Evolutionary conservation across 30 jellyfish, hydroid and myxozoan genomes (phyloP).

Genomic region (Phacellophora camtschatica): DNA sequence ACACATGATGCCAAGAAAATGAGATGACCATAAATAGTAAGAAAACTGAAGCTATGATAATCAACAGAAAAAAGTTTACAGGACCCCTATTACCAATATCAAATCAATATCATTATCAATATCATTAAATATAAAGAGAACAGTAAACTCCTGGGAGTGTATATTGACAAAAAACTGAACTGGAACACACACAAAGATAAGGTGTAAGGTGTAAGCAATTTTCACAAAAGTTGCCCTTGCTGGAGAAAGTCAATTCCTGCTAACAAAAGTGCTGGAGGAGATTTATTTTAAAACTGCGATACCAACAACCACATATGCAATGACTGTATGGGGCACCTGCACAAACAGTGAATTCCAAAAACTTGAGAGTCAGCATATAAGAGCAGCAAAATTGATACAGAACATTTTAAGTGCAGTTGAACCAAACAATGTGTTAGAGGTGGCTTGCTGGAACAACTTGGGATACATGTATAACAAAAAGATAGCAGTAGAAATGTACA

Average conservation of each 20-base stretch:
- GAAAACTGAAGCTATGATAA: too few species aligned
- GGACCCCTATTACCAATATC: too few species aligned
- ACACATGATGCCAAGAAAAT: too few species aligned
- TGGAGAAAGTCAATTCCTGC: neutral
- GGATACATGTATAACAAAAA: neutral
- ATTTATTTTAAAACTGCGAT: neutral
- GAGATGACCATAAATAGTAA: too few species aligned
- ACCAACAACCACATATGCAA: constrained; percentile 4
- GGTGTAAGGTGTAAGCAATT: neutral
- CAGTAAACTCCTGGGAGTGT: too few species aligned
- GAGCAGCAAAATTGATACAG: neutral
- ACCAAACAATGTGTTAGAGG: neutral
- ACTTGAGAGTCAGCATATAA: constrained; percentile 3
- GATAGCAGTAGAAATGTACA: constrained; percentile 29
- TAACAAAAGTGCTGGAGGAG: neutral
- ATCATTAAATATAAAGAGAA: too few species aligned
- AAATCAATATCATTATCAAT: too few species aligned
- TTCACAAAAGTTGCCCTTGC: constrained; percentile 16
- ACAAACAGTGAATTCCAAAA: neutral
- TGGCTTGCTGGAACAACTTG: constrained; percentile 9
- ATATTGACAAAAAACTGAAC: too few species aligned
- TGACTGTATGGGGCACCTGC: constrained; percentile 6
- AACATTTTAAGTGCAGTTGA: constrained; percentile 7
- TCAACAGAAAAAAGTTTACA: too few species aligned
- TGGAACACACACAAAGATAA: constrained; percentile 9